phyloP scores from a whole-genome alignment of 2,797 vertebrate genomes.

The Phataginus tetradactyla region DNA sequence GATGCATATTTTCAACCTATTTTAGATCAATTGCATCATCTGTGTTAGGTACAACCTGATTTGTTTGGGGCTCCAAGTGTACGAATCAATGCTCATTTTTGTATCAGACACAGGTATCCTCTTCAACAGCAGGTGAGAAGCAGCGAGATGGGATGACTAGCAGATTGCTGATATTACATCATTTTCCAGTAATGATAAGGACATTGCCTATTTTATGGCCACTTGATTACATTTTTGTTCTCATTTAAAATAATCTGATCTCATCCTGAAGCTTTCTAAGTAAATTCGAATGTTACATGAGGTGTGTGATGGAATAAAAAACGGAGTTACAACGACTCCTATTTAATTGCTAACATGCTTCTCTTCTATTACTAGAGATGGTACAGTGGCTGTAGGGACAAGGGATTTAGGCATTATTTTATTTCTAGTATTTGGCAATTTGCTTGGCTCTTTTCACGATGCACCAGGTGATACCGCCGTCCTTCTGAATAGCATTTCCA shows the following conservation, averaged over 20 bases:
- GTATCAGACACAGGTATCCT: neutral
- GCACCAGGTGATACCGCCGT: neutral
- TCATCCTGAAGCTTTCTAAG: neutral
- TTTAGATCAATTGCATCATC: neutral
- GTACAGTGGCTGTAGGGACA: neutral
- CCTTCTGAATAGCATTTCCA: neutral
- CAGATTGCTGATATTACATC: neutral
- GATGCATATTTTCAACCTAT: neutral
- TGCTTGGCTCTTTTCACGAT: neutral
- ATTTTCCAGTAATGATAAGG: neutral
- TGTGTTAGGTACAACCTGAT: neutral
- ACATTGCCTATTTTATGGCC: neutral
- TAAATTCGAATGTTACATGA: constrained; percentile 57
- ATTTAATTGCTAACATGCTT: neutral
- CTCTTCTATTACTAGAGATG: neutral
- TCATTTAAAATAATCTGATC: constrained; percentile 58
- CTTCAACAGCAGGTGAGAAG: neutral
- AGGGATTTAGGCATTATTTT: neutral
- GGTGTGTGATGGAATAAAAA: constrained; percentile 54
- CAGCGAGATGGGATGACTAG: neutral
- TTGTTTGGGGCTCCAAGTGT: neutral
- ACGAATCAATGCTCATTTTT: neutral
- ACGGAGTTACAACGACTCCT: neutral
- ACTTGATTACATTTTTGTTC: constrained; percentile 46
- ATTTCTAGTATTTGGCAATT: neutral